Conservation (phyloP, 2,113 vertebrate genomes). For the Pyxicephalus adspersus region DNA sequence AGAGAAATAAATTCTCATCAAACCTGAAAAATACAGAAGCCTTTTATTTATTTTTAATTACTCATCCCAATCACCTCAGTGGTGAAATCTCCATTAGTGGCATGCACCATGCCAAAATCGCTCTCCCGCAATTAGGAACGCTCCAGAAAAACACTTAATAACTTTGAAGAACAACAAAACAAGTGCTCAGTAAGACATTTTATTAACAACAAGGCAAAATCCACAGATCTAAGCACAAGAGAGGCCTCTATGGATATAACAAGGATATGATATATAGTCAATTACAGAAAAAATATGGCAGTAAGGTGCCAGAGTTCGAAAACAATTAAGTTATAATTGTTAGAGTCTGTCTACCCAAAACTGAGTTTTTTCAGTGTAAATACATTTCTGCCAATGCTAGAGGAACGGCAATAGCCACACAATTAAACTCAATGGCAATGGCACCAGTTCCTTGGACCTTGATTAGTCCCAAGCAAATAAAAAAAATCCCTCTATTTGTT, state of each 20-base stretch:
- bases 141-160: conserved; percentile 48
- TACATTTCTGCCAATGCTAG: too few relatives aligned
- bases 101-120: conserved; percentile 23
- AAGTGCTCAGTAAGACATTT: conserved; percentile 38
- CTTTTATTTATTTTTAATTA: conserved; percentile 46
- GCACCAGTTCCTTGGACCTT: too few relatives aligned
- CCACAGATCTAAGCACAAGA: conserved; percentile 15
- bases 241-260: not conserved
- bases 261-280: not conserved
- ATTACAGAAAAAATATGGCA: not conserved
- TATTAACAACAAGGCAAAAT: conserved; percentile 21
- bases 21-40: conserved; percentile 12
- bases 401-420: too few relatives aligned
- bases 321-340: too few relatives aligned
- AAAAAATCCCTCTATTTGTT: too few relatives aligned
- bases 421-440: too few relatives aligned
- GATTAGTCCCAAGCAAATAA: too few relatives aligned
- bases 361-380: too few relatives aligned
- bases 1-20: conserved; percentile 23
- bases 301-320: too few relatives aligned
- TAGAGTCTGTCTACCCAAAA: too few relatives aligned
- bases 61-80: conserved; percentile 46
- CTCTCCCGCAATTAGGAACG: conserved; percentile 49
- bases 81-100: conserved; percentile 44
- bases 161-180: conserved; percentile 40